Evolutionary conservation across 2,888 invertebrate genomes (phyloP).

Genomic region (Caenorhabditis panamensis): DNA sequence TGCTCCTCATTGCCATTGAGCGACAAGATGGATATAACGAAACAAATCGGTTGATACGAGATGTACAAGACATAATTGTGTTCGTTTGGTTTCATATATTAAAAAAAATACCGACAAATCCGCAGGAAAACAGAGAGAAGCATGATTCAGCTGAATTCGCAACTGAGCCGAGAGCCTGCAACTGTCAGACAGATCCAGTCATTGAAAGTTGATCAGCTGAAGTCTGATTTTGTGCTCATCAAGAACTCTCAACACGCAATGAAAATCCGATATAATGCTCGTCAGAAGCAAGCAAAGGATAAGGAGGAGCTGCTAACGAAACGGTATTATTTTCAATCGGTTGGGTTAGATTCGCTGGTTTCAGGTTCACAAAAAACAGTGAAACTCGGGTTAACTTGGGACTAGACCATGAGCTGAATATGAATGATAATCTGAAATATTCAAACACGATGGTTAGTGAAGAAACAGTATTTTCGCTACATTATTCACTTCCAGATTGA

Average conservation of each 20-base stretch:
- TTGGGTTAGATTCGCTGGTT: neutral
- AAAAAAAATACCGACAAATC: neutral
- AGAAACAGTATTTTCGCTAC: too few species aligned
- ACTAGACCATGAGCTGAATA: constrained; percentile 42
- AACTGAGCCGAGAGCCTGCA: constrained; percentile 38
- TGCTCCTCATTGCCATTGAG: constrained; percentile 45
- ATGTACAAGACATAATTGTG: constrained; percentile 33
- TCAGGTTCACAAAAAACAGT: constrained; percentile 52
- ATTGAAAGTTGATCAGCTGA: constrained; percentile 37
- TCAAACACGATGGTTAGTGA: constrained; percentile 33
- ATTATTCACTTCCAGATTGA: constrained; percentile 32
- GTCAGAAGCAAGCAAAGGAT: constrained; percentile 26
- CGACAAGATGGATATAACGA: constrained; percentile 35
- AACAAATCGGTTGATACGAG: constrained; percentile 30
- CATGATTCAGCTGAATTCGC: constrained; percentile 32
- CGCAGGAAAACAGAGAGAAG: constrained; percentile 42
- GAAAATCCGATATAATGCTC: constrained; percentile 19
- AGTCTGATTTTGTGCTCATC: constrained; percentile 44
- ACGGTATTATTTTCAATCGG: constrained; percentile 9
- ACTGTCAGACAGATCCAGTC: constrained; percentile 7
- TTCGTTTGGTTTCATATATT: constrained; percentile 8
- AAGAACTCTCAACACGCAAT: constrained; percentile 42
- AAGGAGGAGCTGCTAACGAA: constrained; percentile 36
- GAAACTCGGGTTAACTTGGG: constrained; percentile 46
- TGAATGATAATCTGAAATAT: constrained; percentile 35